Evolutionary conservation across 2,113 vertebrate genomes (phyloP).

Genomic region (Pteropus alecto): DNA sequence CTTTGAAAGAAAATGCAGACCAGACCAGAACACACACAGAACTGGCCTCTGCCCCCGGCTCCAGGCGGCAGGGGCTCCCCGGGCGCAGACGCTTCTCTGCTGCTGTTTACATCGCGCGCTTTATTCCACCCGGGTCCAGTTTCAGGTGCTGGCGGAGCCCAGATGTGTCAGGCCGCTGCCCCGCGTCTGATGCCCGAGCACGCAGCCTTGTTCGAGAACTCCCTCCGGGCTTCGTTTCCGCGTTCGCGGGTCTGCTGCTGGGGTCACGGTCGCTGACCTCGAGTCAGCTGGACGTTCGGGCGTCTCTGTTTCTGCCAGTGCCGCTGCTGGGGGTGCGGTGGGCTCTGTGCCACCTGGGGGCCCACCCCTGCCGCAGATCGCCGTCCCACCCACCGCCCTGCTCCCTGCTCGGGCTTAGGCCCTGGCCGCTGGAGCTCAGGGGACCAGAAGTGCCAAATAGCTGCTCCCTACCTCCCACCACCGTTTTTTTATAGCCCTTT

Average conservation of each 20-base stretch:
- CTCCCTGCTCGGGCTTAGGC: not conserved
- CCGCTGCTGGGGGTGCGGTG: accelerated
- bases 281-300: not conserved
- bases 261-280: not conserved
- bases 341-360: accelerated
- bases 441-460: not conserved
- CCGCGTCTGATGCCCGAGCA: too few species aligned
- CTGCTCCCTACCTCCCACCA: not conserved
- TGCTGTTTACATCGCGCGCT: constrained; percentile 56
- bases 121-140: constrained; percentile 64
- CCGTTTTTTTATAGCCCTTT: not conserved
- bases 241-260: too few species aligned
- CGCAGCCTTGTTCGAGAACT: too few species aligned
- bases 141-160: constrained; percentile 60
- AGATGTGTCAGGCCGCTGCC: constrained; percentile 17
- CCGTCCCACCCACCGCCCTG: too few species aligned
- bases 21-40: constrained; percentile 67
- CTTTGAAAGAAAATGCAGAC: constrained; percentile 80
- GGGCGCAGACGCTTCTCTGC: constrained; percentile 22
- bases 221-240: too few species aligned
- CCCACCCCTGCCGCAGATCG: not conserved
- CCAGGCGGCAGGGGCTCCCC: not conserved
- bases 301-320: not conserved
- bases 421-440: not conserved
- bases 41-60: not conserved